Base-by-base conservation (phyloP, 2,888 invertebrate species). In the Hyalella azteca region DNA sequence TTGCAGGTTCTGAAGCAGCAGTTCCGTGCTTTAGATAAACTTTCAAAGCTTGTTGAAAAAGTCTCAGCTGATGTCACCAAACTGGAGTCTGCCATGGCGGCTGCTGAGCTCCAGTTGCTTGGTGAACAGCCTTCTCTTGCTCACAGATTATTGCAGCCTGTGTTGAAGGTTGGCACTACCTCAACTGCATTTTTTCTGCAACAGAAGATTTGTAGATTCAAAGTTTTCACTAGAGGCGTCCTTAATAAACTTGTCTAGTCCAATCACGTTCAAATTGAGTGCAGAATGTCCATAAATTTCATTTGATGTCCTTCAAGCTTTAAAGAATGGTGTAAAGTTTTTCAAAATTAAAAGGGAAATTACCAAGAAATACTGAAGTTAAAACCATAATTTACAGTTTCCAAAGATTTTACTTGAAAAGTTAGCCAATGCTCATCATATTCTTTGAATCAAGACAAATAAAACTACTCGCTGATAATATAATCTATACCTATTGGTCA, bases 71-170 rank as follows among this genome's bases (percentile, higher is more conserved):
- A 66, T 15, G 66, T 66, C 36, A 36, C 66, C 13, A 22, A 22
- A 19, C 66, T 66, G 3, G 66, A 66, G 66, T 32, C 66, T 0
- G 66, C 66, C 19, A 36, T 66, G 0, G 66, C 66, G 22, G n/a
- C 66, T 36, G 66, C 66, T 3, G 66, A 66, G 66, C 13, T 29
- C 36, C 66, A 29, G 13, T 36, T 66, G 15, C 36, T 66, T 3
- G 66, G 66, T 1, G 66, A 66, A 36, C 66, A 66, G 39, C 66
- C 66, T 3, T 15, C 66, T 4, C 66, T 66, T 9, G 39, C 66
- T 19, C 66, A 66, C 36, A 66, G 66, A 19, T 36, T 66, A 13
- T 19, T 66, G 66, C 66, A 66, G 66, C 66, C 66, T 66, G 66
- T 66, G 36, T 36, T 66, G 3, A 66, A 36, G 66, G 66, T 66